These are phyloP conservation scores for Patella depressa DNA, from an alignment of 2,888 invertebrate genomes.

Conservation along the genomic window DNA sequence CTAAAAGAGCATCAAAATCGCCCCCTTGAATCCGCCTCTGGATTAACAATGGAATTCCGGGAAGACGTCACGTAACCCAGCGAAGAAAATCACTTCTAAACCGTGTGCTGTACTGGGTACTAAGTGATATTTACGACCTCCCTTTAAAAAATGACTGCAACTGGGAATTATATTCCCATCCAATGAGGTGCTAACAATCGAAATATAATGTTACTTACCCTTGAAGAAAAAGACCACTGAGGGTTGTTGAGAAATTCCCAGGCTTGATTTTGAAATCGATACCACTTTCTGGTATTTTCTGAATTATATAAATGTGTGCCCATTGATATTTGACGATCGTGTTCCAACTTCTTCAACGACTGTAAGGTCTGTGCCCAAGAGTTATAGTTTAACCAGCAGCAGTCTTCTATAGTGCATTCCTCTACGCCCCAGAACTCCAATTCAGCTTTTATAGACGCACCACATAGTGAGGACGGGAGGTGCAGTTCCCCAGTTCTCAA, in stretches of 20 bases:
- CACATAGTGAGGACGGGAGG: constrained; percentile 41
- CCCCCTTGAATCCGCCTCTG: too few species aligned
- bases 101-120: too few species aligned
- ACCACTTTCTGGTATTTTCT: not conserved
- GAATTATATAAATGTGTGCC: not conserved
- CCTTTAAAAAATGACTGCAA: too few species aligned
- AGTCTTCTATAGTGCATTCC: constrained; percentile 46
- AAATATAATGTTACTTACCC: constrained; percentile 27
- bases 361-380: constrained; percentile 54
- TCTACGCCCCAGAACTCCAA: constrained; percentile 52
- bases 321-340: constrained; percentile 25
- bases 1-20: too few species aligned
- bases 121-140: too few species aligned
- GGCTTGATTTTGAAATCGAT: constrained; percentile 4
- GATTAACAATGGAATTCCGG: too few species aligned
- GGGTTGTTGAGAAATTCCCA: constrained; percentile 40
- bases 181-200: too few species aligned
- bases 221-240: constrained; percentile 26
- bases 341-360: constrained; percentile 42
- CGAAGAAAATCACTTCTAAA: too few species aligned
- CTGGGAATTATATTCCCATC: too few species aligned
- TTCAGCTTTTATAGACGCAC: constrained; percentile 41
- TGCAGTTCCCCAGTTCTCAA: constrained; percentile 46
- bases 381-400: constrained; percentile 52
- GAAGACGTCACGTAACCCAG: too few species aligned